Conservation (phyloP, 2,113 vertebrate genomes). For the Entomyzon cyanotis region DNA sequence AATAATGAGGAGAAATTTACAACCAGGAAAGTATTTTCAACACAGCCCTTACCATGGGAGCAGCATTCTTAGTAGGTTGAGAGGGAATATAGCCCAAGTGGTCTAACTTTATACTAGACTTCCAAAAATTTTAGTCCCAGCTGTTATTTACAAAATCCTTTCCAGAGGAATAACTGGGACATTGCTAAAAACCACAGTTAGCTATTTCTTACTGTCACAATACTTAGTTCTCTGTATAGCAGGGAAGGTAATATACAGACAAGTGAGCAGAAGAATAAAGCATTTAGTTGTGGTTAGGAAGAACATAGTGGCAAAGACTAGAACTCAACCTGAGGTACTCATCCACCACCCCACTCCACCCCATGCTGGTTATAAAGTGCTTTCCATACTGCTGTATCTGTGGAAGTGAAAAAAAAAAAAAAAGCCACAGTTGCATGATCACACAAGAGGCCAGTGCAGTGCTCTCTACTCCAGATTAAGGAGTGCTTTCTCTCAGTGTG, state of each 20-base stretch:
- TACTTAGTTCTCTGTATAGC: neutral
- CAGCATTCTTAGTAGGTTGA: neutral
- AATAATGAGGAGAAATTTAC: neutral
- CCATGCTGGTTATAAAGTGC: neutral
- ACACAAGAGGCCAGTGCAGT: neutral
- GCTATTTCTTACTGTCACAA: neutral
- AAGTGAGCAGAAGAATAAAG: neutral
- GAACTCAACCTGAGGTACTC: neutral
- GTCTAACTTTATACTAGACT: neutral
- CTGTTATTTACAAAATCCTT: neutral
- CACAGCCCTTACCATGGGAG: neutral
- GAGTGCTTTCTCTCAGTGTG: neutral
- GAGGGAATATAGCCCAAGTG: neutral
- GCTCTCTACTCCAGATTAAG: neutral
- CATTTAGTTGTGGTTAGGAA: neutral
- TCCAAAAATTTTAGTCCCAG: neutral
- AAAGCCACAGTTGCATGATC: neutral
- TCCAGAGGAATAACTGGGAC: neutral
- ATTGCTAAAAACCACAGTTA: neutral
- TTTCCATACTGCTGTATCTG: neutral
- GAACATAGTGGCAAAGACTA: neutral
- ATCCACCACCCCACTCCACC: no score
- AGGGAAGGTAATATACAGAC: neutral
- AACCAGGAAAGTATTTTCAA: neutral
- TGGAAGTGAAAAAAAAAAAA: neutral